Evolutionary conservation across 1,140 invertebrate species (phyloP).

Genomic region (Drosophila suzukii): DNA sequence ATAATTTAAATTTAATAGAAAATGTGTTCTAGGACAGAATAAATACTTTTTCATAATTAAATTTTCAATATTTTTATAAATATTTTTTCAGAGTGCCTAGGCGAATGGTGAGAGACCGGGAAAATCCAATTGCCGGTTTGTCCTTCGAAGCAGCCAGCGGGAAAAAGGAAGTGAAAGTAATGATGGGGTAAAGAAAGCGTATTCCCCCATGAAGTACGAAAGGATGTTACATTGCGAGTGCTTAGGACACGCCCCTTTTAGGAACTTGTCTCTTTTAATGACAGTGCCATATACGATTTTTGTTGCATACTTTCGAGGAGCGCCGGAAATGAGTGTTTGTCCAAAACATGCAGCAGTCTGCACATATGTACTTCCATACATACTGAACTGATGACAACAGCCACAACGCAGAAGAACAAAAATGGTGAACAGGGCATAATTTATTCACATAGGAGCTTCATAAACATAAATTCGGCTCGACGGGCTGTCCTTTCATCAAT

Average conservation of each 20-base stretch:
- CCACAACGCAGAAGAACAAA: slow-evolving; percentile 35
- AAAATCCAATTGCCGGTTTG: slow-evolving; percentile 36
- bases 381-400: slow-evolving; percentile 40
- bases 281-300: slow-evolving; percentile 38
- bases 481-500: slow-evolving; percentile 72
- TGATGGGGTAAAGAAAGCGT: slow-evolving; percentile 28
- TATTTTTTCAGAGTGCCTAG: slow-evolving; percentile 4
- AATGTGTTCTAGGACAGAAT: background rate
- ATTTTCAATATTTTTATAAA: background rate
- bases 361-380: background rate
- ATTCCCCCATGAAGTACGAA: slow-evolving; percentile 24
- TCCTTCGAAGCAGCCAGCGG: slow-evolving; percentile 15
- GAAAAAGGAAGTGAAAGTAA: slow-evolving; percentile 21
- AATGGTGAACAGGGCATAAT: slow-evolving; percentile 56
- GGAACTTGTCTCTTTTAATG: slow-evolving; percentile 51
- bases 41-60: background rate
- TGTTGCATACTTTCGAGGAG: slow-evolving; percentile 58
- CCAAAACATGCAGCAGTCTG: slow-evolving; percentile 35
- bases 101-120: background rate
- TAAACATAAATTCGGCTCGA: slow-evolving; percentile 68
- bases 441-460: slow-evolving; percentile 57
- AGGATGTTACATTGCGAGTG: slow-evolving; percentile 50
- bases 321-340: slow-evolving; percentile 55
- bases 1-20: background rate
- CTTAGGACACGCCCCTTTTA: slow-evolving; percentile 36